A percentile compares a stretch with the other conserved stretches of the same genome.
phyloP scores from a whole-genome alignment of 2,113 vertebrate species.

The Myxocyprinus asiaticus region DNA sequence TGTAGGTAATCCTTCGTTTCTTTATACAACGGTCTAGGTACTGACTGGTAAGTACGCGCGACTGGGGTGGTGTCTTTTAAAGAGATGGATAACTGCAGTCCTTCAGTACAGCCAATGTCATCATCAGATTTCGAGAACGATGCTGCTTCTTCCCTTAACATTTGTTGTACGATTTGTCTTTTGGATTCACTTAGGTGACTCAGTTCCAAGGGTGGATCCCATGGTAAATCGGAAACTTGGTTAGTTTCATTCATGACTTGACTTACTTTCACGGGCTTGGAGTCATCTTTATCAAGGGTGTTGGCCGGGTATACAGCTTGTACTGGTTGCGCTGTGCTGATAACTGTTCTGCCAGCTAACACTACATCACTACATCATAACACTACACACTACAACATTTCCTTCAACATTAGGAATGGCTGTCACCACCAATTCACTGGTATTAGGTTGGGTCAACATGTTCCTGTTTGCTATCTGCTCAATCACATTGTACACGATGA shows the following conservation, averaged over 20 bases:
- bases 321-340: not conserved
- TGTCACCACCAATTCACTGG: too few species aligned
- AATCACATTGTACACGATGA: slow-evolving; percentile 20
- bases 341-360: not conserved
- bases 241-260: not conserved
- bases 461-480: not conserved
- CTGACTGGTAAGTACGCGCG: not conserved
- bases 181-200: not conserved
- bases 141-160: not conserved
- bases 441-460: too few species aligned
- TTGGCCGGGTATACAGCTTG: not conserved
- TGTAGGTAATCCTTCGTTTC: slow-evolving; percentile 1
- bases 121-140: not conserved
- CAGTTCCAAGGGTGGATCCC: not conserved
- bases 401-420: too few species aligned
- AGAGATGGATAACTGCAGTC: not conserved
- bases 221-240: not conserved
- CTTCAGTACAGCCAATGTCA: not conserved
- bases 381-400: too few species aligned
- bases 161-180: not conserved
- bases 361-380: not conserved
- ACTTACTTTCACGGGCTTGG: not conserved
- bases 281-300: not conserved
- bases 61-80: not conserved
- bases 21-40: not conserved